Base-by-base conservation (phyloP, 2,888 invertebrate genomes). In the Sphaerophoria rueppellii region DNA sequence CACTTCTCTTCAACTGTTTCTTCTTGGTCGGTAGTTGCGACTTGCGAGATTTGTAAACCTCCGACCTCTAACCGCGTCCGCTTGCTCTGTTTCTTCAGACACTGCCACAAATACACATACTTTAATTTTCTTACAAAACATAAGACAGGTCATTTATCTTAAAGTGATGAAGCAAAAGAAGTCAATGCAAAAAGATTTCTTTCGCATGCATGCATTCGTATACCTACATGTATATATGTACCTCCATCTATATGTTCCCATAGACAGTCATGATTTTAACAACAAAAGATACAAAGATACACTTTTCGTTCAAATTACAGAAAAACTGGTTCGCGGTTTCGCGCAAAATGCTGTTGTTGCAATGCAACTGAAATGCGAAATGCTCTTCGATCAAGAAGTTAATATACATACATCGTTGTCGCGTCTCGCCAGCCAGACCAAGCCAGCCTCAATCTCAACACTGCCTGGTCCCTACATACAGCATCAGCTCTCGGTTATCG, bases 101-200 rank as follows among this genome's bases (percentile, higher is more conserved):
- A 24, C 24, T 24, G 24, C 24, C 1, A 24, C 24, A 24, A 24
- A 35, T 60, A 32, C 32, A 11, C 24, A 43, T 34, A 4, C 12
- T 46, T 71, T 65, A 67, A 46, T 48, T 61, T 80, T 79, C 75
- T 67, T 67, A 72, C 50, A 75, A 74, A 50, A 83, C 81, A 73
- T 57, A 73, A 80, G 80, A 85, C 85, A 85, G 85, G 85, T 77
- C 85, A 81, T 85, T 85, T 85, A 85, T 85, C 85, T 81, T 85
- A 65, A 85, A 80, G 76, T 63, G 85, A 85, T 72, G 73, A 76
- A 77, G 73, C 75, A 71, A 73, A 52, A 70, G 70, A 77, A 81
- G 72, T 85, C 76, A 77, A 76, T 73, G 77, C 58, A 58, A 35
- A 63, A 48, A 71, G 82, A 75, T 78, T 82, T 79, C 60, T 58